Evolutionary conservation across 2,797 vertebrate genomes (phyloP).

Genomic region (Tenualosa thibaudeaui): DNA sequence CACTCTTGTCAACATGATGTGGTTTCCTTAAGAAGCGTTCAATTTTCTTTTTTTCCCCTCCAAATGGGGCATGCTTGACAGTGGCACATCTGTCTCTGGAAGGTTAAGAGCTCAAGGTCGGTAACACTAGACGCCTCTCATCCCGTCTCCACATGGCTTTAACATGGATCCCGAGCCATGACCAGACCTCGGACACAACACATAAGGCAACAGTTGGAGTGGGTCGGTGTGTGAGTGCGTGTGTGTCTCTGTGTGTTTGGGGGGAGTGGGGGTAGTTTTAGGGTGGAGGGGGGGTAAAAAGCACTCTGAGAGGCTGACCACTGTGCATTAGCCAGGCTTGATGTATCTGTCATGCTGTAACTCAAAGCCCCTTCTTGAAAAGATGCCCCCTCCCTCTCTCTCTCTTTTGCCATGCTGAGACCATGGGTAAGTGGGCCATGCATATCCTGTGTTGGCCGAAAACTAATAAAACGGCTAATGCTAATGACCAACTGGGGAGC

Average conservation of each 20-base stretch:
- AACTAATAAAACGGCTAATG: constrained; percentile 78
- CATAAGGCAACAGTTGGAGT: not conserved
- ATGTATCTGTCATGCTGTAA: constrained; percentile 21
- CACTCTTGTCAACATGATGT: not conserved
- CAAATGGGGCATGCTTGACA: not conserved
- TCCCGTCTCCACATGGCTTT: not conserved
- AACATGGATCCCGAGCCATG: not conserved
- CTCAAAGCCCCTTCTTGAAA: constrained; percentile 18
- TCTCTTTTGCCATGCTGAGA: not conserved
- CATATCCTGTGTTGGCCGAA: constrained; percentile 75
- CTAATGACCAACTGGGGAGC: constrained; percentile 74
- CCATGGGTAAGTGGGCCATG: constrained; percentile 62
- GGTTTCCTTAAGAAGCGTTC: not conserved
- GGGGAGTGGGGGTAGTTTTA: not conserved
- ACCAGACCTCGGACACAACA: not conserved
- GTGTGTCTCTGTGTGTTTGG: not conserved
- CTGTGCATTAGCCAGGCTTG: not conserved
- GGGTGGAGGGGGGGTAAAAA: not conserved
- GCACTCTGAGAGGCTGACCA: constrained; percentile 13
- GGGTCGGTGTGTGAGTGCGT: not conserved
- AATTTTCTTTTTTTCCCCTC: not conserved
- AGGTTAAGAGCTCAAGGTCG: not conserved
- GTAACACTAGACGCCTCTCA: constrained; percentile 17
- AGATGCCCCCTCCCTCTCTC: not conserved
- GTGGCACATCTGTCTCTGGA: constrained; percentile 2